These are phyloP conservation scores for Panurus biarmicus DNA, from an alignment of 2,113 vertebrate genomes.

Conservation along the genomic window DNA sequence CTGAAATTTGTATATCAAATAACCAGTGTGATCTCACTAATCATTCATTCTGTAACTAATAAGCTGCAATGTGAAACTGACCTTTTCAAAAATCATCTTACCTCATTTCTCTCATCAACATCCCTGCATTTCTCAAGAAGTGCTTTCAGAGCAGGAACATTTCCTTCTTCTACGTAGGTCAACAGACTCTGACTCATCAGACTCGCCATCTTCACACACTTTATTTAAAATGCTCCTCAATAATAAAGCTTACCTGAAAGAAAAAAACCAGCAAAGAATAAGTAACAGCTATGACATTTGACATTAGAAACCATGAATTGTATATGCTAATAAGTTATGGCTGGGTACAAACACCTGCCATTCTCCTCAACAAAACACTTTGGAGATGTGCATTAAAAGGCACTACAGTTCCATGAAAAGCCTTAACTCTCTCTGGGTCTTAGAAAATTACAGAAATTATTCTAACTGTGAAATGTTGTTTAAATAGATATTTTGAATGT, in stretches of 20 bases:
- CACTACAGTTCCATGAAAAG: neutral
- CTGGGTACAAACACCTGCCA: neutral
- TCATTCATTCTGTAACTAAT: neutral
- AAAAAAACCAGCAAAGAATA: fast-evolving
- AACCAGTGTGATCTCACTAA: neutral
- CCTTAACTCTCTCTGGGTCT: neutral
- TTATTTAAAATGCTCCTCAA: neutral
- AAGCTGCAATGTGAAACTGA: neutral
- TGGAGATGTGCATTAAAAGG: neutral
- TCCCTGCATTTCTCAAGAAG: slow-evolving; percentile 93
- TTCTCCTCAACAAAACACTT: neutral
- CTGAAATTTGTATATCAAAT: neutral
- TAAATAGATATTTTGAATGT: neutral
- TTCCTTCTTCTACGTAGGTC: slow-evolving; percentile 91
- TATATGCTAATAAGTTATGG: neutral
- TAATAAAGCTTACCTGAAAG: slow-evolving; percentile 11
- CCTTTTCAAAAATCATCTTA: slow-evolving; percentile 52
- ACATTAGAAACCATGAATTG: neutral
- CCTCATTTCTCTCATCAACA: slow-evolving; percentile 94
- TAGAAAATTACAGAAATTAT: neutral
- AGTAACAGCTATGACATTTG: neutral
- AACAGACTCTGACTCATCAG: slow-evolving; percentile 87
- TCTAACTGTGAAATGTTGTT: neutral
- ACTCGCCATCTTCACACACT: slow-evolving; percentile 81
- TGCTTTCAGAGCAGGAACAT: slow-evolving; percentile 85